Evolutionary conservation across 2,888 invertebrate species (phyloP).

Genomic region (Alloscopus bannaensis): DNA sequence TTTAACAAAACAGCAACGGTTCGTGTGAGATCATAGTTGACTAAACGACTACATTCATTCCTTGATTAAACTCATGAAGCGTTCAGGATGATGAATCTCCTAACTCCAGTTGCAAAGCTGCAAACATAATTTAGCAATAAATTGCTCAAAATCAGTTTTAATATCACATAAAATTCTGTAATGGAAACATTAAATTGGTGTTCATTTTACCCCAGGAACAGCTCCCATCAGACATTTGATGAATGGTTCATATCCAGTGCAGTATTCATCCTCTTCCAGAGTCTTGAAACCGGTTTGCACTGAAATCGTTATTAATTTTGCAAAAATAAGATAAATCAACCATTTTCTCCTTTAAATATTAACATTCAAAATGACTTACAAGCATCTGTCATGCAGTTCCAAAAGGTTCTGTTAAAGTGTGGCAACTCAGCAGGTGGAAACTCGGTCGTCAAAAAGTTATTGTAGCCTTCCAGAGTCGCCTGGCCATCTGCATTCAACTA

Average conservation of each 20-base stretch:
- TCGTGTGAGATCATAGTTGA: no score
- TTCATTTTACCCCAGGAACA: conserved; percentile 31
- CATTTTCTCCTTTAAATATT: no score
- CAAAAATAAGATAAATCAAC: no score
- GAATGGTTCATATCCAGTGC: conserved; percentile 61
- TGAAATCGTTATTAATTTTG: no score
- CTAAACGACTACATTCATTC: no score
- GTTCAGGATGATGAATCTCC: no score
- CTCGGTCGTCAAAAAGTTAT: conserved; percentile 18
- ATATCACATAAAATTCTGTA: neutral
- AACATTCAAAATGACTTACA: conserved; percentile 32
- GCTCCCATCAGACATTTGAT: conserved; percentile 58
- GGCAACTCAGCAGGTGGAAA: conserved; percentile 41
- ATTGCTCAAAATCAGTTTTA: no score
- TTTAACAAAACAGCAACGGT: no score
- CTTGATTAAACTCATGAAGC: no score
- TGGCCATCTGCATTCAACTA: conserved; percentile 28
- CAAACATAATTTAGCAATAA: no score
- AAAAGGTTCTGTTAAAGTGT: conserved; percentile 45
- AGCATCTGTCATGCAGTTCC: conserved; percentile 29
- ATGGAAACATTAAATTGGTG: no score
- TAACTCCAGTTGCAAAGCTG: conserved; percentile 47
- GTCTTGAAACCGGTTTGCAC: conserved; percentile 39
- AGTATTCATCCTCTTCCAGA: conserved; percentile 56
- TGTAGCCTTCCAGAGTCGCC: neutral